These are phyloP conservation scores for Smittia aterrima DNA, from an alignment of 2,888 invertebrate genomes.

Conservation along the genomic window DNA sequence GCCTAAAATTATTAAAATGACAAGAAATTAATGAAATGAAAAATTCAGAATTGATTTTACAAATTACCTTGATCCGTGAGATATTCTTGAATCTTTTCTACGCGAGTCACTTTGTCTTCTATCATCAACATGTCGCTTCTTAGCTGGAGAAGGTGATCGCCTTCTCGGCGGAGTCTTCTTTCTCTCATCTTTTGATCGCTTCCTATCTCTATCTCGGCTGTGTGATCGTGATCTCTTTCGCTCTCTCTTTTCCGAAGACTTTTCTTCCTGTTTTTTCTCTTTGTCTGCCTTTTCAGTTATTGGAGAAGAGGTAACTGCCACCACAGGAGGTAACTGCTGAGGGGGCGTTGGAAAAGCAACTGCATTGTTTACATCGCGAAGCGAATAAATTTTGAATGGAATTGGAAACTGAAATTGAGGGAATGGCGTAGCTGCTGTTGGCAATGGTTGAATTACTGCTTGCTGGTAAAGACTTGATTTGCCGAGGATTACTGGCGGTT, in stretches of 20 bases:
- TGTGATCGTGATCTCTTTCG: conserved; percentile 12
- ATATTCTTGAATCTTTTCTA: background rate
- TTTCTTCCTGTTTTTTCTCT: background rate
- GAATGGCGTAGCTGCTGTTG: background rate
- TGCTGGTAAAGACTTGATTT: background rate
- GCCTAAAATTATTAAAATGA: conserved; percentile 6
- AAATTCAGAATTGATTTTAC: background rate
- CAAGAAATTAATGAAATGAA: background rate
- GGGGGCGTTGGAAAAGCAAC: background rate
- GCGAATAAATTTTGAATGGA: conserved; percentile 33
- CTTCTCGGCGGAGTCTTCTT: conserved; percentile 1
- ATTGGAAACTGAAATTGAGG: background rate
- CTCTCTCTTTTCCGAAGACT: background rate
- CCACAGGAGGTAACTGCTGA: background rate
- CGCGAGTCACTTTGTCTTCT: background rate
- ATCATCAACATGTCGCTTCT: background rate
- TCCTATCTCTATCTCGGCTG: conserved; percentile 20
- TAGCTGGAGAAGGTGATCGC: background rate
- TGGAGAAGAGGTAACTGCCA: background rate
- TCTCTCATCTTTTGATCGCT: background rate
- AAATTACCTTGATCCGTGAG: conserved; percentile 19
- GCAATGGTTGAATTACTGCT: background rate
- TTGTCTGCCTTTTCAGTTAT: background rate
- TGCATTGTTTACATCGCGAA: conserved; percentile 4
- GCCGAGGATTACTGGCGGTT: background rate